Evolutionary conservation across 2,113 vertebrate species (phyloP).

Genomic region (Naja naja): DNA sequence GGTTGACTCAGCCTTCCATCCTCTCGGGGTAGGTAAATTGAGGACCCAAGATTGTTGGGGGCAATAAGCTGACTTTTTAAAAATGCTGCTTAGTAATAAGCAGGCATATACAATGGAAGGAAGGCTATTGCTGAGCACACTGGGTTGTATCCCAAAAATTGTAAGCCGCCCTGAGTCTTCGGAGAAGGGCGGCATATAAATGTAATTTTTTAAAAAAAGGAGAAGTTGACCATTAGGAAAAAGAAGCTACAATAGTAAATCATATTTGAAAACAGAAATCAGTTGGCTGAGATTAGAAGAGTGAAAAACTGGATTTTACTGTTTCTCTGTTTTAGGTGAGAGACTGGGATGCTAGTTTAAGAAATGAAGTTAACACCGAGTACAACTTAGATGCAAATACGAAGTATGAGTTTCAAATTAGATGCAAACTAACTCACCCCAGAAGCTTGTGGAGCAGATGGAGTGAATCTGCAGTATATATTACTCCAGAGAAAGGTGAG

Average conservation of each 20-base stretch:
- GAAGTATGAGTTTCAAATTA: slow-evolving; percentile 64
- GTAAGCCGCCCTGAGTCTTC: too few relatives aligned
- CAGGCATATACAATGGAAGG: too few relatives aligned
- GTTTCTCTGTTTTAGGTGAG: slow-evolving; percentile 47
- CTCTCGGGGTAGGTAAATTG: too few relatives aligned
- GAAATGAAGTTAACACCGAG: fast-evolving
- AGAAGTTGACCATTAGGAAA: background rate
- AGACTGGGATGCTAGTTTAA: background rate
- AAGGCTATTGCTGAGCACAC: too few relatives aligned
- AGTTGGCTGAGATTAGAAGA: background rate
- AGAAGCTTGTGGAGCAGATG: slow-evolving; percentile 68
- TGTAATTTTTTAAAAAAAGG: too few relatives aligned
- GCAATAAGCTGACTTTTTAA: too few relatives aligned
- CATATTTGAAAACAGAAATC: background rate
- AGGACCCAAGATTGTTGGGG: too few relatives aligned
- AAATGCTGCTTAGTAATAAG: too few relatives aligned
- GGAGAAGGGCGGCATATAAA: too few relatives aligned
- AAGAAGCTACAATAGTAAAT: background rate
- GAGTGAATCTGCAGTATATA: slow-evolving; percentile 59
- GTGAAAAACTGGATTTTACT: background rate
- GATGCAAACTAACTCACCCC: slow-evolving; percentile 53
- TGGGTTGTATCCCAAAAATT: too few relatives aligned
- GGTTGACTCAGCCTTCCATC: too few relatives aligned
- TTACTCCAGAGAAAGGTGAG: slow-evolving; percentile 68
- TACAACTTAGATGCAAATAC: slow-evolving; percentile 59